Conservation (phyloP, 2,113 vertebrate species). For the Galeopterus variegatus region DNA sequence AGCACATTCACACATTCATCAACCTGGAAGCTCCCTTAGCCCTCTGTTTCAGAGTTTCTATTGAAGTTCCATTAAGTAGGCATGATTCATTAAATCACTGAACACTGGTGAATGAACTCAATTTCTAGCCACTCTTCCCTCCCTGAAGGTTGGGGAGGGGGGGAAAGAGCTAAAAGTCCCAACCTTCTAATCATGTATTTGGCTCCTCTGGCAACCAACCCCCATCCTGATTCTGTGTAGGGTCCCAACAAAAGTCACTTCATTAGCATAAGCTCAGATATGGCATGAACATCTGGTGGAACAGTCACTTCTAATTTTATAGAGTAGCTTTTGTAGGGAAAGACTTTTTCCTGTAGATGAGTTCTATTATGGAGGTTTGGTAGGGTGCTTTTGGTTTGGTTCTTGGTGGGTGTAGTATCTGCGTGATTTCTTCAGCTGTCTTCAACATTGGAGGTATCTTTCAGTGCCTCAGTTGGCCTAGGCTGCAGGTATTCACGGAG, state of each 20-base stretch:
- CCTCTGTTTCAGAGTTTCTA: background rate
- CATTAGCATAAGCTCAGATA: background rate
- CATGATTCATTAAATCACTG: background rate
- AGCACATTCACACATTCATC: background rate
- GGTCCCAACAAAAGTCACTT: background rate
- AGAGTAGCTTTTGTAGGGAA: background rate
- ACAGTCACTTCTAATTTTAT: too few relatives aligned
- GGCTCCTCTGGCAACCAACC: background rate
- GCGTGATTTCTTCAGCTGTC: too few relatives aligned
- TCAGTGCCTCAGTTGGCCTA: too few relatives aligned
- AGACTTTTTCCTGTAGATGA: background rate
- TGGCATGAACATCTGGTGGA: background rate
- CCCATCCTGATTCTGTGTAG: background rate
- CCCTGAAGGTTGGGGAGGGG: background rate
- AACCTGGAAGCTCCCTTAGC: background rate
- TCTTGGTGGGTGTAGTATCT: too few relatives aligned
- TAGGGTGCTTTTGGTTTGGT: too few relatives aligned
- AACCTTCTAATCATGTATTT: background rate
- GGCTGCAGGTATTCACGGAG: too few relatives aligned
- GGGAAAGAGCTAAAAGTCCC: background rate
- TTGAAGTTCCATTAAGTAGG: background rate
- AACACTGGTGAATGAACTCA: background rate
- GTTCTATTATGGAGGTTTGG: background rate
- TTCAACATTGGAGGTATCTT: too few relatives aligned
- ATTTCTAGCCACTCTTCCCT: background rate